A percentile compares a stretch with the other conserved stretches of the same genome.
These are phyloP conservation scores for Pecten maximus DNA, from an alignment of 2,888 invertebrate genomes.

Conservation along the genomic window DNA sequence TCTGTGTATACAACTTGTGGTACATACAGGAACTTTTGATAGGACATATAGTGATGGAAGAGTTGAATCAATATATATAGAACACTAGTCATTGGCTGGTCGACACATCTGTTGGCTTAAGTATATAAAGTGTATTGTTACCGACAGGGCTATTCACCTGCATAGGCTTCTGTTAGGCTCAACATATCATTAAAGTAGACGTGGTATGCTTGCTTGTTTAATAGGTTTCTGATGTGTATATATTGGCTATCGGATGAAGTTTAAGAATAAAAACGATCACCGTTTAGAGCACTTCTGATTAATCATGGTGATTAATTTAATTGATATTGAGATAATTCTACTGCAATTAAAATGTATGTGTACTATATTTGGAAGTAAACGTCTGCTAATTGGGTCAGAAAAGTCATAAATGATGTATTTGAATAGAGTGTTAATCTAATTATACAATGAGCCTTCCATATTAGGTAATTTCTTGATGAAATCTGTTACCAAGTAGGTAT, in stretches of 20 bases:
- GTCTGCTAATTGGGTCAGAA: too few relatives aligned
- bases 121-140: not conserved
- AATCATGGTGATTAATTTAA: too few relatives aligned
- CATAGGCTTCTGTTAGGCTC: not conserved
- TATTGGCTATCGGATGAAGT: not conserved
- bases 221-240: not conserved
- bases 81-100: not conserved
- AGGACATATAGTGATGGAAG: not conserved
- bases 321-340: too few relatives aligned
- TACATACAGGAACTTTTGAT: not conserved
- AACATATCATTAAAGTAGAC: not conserved
- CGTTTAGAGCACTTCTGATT: too few relatives aligned
- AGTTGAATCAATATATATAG: not conserved
- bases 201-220: not conserved
- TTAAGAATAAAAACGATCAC: not conserved
- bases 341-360: too few relatives aligned
- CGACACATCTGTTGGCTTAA: not conserved
- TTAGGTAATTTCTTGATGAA: too few relatives aligned
- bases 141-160: not conserved
- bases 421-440: too few relatives aligned
- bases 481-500: too few relatives aligned
- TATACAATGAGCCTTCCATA: too few relatives aligned
- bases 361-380: too few relatives aligned
- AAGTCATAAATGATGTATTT: too few relatives aligned
- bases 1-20: not conserved